phyloP scores from a whole-genome alignment of 1,140 invertebrate species.

The Philopotamus ludificatus region DNA sequence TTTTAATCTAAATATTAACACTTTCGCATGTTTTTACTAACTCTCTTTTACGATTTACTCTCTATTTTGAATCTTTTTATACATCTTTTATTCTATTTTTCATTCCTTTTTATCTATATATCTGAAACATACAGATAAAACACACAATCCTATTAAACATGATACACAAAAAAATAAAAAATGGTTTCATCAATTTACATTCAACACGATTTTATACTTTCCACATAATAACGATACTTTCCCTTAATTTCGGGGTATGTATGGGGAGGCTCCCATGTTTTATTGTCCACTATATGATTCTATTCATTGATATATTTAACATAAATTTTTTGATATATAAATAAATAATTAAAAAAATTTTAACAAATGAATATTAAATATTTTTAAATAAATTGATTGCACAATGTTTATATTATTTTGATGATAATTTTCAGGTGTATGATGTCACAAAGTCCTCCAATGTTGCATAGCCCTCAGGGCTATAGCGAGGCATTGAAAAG shows the following conservation, averaged over 20 bases:
- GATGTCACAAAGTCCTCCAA: conserved; percentile 55
- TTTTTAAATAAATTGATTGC: neutral
- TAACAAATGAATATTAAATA: neutral
- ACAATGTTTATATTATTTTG: too few species aligned
- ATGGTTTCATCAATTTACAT: neutral
- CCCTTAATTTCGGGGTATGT: conserved; percentile 18
- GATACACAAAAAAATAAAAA: neutral
- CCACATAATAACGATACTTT: neutral
- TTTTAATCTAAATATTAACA: conserved; percentile 25
- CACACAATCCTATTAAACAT: conserved; percentile 10
- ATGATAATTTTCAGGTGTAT: conserved; percentile 47
- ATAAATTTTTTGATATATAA: neutral
- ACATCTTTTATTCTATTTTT: neutral
- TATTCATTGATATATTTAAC: conserved; percentile 1
- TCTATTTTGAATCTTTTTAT: conserved; percentile 28
- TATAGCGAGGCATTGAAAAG: conserved; percentile 55
- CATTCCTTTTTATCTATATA: conserved; percentile 4
- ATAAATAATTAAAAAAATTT: neutral
- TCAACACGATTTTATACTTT: neutral
- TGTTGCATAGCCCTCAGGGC: conserved; percentile 55
- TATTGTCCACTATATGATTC: conserved; percentile 2
- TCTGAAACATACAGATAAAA: neutral
- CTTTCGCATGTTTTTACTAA: conserved; percentile 36
- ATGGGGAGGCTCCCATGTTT: conserved; percentile 25
- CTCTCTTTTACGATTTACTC: conserved; percentile 22